Conservation (phyloP, 2,888 invertebrate species). For the Hartigia nigra region DNA sequence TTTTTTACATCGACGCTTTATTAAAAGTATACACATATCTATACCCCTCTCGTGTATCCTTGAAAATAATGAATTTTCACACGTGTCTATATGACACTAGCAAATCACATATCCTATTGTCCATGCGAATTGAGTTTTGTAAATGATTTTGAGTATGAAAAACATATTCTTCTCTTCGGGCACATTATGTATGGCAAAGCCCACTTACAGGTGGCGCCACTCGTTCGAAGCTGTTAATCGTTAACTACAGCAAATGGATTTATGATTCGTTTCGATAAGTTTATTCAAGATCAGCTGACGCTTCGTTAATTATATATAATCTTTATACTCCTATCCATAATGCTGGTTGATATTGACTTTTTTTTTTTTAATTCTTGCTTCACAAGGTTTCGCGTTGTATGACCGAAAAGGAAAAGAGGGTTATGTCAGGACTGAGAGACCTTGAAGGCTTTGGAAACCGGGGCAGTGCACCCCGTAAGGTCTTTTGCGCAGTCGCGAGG, state of each 20-base stretch:
- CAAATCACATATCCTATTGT: not conserved
- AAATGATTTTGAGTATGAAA: not conserved
- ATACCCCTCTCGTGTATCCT: not conserved
- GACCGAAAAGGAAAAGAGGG: not conserved
- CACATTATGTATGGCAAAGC: no score
- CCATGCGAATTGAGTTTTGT: not conserved
- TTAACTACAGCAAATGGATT: not conserved
- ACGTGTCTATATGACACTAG: not conserved
- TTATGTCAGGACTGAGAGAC: constrained; percentile 44
- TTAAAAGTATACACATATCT: constrained; percentile 1
- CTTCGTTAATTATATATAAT: not conserved
- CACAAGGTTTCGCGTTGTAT: not conserved
- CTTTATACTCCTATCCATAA: not conserved
- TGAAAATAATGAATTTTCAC: not conserved
- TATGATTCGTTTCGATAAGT: not conserved
- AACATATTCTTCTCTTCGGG: not conserved
- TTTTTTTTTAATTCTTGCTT: not conserved
- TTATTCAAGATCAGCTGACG: not conserved
- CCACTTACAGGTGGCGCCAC: not conserved
- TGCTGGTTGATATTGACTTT: not conserved
- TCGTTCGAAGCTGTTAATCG: not conserved
- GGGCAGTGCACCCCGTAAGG: constrained; percentile 57
- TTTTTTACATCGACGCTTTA: not conserved
- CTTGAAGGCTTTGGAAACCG: constrained; percentile 63
- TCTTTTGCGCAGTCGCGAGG: constrained; percentile 50